Evolutionary conservation across 2,888 invertebrate species (phyloP).

Genomic region (Drosophila kokeensis): DNA sequence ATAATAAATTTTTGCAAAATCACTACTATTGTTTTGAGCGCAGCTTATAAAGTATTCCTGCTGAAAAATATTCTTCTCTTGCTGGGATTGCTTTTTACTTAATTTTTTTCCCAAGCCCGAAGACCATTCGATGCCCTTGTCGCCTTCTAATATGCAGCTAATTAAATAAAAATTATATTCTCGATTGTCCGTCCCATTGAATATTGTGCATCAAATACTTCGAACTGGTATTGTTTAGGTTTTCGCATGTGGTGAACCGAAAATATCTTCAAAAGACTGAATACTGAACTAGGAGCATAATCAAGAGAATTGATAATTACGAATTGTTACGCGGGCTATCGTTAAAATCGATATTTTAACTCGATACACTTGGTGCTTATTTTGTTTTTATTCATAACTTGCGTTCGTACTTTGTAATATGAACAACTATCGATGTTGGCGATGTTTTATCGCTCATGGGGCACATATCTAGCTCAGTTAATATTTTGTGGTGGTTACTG

Average conservation of each 20-base stretch:
- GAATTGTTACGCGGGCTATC: neutral
- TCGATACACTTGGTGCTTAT: neutral
- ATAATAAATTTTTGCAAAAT: too few relatives aligned
- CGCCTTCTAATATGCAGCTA: neutral
- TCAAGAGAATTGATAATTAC: neutral
- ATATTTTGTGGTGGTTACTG: conserved; percentile 60
- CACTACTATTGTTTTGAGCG: neutral
- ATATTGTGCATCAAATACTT: neutral
- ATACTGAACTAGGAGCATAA: neutral
- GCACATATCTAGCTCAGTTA: conserved; percentile 43
- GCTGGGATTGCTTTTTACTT: neutral
- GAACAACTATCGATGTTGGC: conserved; percentile 4
- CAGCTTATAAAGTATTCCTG: neutral
- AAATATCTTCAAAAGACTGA: neutral
- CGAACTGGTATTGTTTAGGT: neutral
- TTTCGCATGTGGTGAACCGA: neutral
- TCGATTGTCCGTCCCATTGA: neutral
- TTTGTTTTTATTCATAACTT: neutral
- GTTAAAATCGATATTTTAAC: neutral
- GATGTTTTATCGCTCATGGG: neutral
- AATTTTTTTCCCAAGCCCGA: neutral
- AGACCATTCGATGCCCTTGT: too few relatives aligned
- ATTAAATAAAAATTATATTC: neutral
- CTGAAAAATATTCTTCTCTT: neutral
- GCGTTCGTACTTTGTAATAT: conserved; percentile 1